These are phyloP conservation scores for Syngnathus typhle DNA, from an alignment of 2,113 vertebrate species.

Conservation along the genomic window DNA sequence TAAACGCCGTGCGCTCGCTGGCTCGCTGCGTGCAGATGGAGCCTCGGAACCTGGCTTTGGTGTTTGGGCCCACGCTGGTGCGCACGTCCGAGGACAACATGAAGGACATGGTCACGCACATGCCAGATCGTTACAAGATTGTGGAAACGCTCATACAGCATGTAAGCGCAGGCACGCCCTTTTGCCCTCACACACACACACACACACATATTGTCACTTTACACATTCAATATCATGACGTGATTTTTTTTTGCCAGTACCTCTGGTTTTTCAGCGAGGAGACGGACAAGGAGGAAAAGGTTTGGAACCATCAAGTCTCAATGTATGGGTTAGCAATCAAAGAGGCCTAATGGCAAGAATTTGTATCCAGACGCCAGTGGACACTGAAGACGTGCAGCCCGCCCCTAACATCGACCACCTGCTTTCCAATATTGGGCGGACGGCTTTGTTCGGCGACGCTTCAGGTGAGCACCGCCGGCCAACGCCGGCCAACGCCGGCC, in stretches of 20 bases:
- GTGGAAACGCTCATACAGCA: slow-evolving; percentile 96
- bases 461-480: slow-evolving; percentile 76
- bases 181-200: neutral
- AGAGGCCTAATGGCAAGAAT: neutral
- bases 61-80: slow-evolving; percentile 92
- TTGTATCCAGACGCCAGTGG: slow-evolving; percentile 82
- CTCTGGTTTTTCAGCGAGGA: slow-evolving; percentile 92
- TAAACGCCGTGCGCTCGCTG: no score
- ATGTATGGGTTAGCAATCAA: neutral
- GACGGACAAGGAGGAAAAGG: slow-evolving; percentile 89
- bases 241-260: slow-evolving; percentile 51
- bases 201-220: neutral
- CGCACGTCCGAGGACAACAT: slow-evolving; percentile 96
- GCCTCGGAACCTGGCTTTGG: slow-evolving; percentile 90
- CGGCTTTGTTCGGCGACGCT: slow-evolving; percentile 78
- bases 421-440: slow-evolving; percentile 93
- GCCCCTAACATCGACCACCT: slow-evolving; percentile 97
- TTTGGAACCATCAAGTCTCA: slow-evolving; percentile 43
- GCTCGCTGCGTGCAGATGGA: slow-evolving; percentile 77
- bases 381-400: slow-evolving; percentile 85
- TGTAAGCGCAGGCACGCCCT: slow-evolving; percentile 55
- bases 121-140: slow-evolving; percentile 98
- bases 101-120: slow-evolving; percentile 99
- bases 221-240: accelerated
- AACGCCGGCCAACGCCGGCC: no score